These are phyloP conservation scores for Morphnarchus princeps DNA, from an alignment of 2,113 vertebrate species.

Conservation along the genomic window DNA sequence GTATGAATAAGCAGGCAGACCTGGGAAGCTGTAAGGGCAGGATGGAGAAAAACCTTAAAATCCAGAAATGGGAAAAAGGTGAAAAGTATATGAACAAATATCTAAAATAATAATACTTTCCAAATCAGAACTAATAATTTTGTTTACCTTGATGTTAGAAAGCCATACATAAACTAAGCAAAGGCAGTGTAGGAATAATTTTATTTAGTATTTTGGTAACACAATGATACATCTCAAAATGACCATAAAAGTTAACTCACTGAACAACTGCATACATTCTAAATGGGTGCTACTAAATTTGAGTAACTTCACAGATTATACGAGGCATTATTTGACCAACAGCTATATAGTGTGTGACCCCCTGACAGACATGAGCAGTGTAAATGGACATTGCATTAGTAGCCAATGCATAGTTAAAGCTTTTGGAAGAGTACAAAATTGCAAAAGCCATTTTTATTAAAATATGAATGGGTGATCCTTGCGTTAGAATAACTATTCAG, in stretches of 20 bases:
- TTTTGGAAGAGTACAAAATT: conserved; percentile 49
- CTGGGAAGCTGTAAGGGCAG: neutral
- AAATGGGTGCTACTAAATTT: neutral
- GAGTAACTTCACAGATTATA: neutral
- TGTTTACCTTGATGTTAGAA: neutral
- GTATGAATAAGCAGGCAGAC: neutral
- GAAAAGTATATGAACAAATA: neutral
- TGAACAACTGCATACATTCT: conserved; percentile 8
- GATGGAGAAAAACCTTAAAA: neutral
- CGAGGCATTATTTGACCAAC: neutral
- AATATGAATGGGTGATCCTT: neutral
- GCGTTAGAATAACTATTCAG: neutral
- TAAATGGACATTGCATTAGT: neutral
- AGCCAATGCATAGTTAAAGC: conserved; percentile 62
- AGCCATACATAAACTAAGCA: neutral
- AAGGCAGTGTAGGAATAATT: conserved; percentile 15
- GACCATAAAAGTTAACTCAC: neutral
- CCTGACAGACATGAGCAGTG: neutral
- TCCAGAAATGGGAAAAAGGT: neutral
- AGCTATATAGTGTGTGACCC: neutral
- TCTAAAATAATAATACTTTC: neutral
- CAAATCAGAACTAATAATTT: neutral
- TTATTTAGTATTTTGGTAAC: conserved; percentile 66
- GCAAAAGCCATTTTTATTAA: conserved; percentile 1
- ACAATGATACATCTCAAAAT: neutral